A percentile compares a stretch with the other conserved stretches of the same genome.
phyloP scores from a whole-genome alignment of 2,797 vertebrate genomes.

The Cuniculus paca region DNA sequence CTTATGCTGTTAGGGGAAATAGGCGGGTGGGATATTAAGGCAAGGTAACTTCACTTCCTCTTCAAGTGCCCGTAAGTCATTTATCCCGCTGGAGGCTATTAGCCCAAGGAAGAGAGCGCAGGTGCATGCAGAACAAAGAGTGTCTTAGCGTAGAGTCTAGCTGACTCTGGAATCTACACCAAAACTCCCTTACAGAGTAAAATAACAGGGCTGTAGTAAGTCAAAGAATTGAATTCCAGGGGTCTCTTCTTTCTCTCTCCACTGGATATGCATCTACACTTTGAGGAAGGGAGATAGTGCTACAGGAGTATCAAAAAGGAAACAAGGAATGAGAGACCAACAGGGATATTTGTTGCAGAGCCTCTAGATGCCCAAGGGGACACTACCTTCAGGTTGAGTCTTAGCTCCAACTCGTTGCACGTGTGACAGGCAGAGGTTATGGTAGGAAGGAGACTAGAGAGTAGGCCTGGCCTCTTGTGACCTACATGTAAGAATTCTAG shows the following conservation, averaged over 20 bases:
- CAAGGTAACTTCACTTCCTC: background rate
- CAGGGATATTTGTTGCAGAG: background rate
- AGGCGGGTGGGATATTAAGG: background rate
- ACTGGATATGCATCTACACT: background rate
- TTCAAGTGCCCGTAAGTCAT: background rate
- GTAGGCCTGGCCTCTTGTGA: background rate
- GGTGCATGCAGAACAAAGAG: background rate
- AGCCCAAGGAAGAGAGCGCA: background rate
- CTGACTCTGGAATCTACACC: background rate
- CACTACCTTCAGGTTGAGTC: background rate
- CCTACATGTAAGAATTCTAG: background rate
- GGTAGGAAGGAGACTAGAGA: background rate
- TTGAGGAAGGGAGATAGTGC: background rate
- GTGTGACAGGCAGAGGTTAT: background rate
- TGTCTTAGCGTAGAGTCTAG: background rate
- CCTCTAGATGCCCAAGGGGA: background rate
- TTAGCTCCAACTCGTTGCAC: background rate
- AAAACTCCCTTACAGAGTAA: background rate
- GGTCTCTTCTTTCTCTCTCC: background rate
- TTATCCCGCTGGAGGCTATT: background rate
- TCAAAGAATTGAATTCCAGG: background rate
- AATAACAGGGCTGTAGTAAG: background rate
- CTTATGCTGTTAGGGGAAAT: background rate
- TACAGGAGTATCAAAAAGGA: background rate
- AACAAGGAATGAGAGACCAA: background rate